phyloP scores from a whole-genome alignment of 2,797 vertebrate species.

The Lycodopsis pacificus region DNA sequence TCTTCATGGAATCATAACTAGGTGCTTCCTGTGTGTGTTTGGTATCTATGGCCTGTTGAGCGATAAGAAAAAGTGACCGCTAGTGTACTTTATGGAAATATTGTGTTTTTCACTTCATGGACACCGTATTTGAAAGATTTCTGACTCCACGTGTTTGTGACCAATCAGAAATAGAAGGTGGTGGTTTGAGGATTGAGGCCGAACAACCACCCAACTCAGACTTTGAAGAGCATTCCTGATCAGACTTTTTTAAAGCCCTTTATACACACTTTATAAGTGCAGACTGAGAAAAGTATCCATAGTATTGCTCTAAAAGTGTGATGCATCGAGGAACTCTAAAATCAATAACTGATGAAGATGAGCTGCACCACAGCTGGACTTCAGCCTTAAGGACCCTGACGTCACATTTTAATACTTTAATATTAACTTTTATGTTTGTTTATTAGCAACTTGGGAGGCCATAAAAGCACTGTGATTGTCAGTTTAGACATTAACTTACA shows the following conservation, averaged over 20 bases:
- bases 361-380: slow-evolving; percentile 38
- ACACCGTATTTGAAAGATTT: not conserved
- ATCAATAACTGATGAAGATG: not conserved
- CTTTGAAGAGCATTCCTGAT: not conserved
- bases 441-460: not conserved
- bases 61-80: not conserved
- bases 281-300: too few relatives aligned
- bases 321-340: too few relatives aligned
- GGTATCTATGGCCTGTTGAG: not conserved
- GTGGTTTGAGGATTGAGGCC: not conserved
- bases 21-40: too few relatives aligned
- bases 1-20: too few relatives aligned
- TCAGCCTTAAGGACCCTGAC: slow-evolving; percentile 23
- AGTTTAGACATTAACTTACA: slow-evolving; percentile 72
- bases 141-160: not conserved
- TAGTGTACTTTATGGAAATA: not conserved
- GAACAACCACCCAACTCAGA: not conserved
- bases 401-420: not conserved
- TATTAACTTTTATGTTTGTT: too few relatives aligned
- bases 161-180: not conserved
- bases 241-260: slow-evolving; percentile 2
- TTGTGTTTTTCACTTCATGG: not conserved
- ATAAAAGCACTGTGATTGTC: slow-evolving; percentile 33
- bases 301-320: not conserved
- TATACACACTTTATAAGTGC: not conserved